Evolutionary conservation across 2,113 vertebrate species (phyloP).

Genomic region (Cariama cristata): DNA sequence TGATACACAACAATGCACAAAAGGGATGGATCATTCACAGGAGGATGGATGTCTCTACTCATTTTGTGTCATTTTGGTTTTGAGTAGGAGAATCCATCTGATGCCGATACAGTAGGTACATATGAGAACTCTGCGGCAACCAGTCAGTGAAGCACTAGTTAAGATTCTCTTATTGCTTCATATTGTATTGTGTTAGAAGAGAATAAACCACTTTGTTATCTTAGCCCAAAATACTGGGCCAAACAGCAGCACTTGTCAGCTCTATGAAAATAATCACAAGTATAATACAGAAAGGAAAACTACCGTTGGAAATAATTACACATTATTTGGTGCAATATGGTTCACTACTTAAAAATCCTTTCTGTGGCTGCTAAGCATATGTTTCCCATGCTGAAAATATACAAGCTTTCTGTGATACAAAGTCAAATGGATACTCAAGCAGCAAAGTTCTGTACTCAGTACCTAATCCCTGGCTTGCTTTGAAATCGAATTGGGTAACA

Average conservation of each 20-base stretch:
- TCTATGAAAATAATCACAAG: not conserved
- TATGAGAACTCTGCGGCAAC: not conserved
- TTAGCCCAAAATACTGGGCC: not conserved
- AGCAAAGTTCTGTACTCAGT: not conserved
- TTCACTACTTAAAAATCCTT: not conserved
- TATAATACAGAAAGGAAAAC: not conserved
- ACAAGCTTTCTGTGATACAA: not conserved
- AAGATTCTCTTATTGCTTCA: not conserved
- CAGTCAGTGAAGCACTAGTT: not conserved
- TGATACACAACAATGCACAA: not conserved
- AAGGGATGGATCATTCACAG: not conserved
- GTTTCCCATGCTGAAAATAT: not conserved
- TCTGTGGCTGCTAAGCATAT: not conserved
- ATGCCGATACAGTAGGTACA: not conserved
- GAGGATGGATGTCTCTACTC: not conserved
- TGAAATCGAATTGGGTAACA: not conserved
- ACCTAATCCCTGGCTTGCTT: not conserved
- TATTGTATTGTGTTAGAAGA: not conserved
- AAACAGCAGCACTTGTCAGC: not conserved
- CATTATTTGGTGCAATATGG: not conserved
- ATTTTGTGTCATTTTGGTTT: not conserved
- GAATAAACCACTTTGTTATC: not conserved
- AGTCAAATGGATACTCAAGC: not conserved
- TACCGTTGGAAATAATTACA: not conserved
- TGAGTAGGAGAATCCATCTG: not conserved